Percentiles rank a stretch among this genome's conserved stretches.
phyloP scores from a whole-genome alignment of 2,797 vertebrate genomes.

The Semotilus atromaculatus region DNA sequence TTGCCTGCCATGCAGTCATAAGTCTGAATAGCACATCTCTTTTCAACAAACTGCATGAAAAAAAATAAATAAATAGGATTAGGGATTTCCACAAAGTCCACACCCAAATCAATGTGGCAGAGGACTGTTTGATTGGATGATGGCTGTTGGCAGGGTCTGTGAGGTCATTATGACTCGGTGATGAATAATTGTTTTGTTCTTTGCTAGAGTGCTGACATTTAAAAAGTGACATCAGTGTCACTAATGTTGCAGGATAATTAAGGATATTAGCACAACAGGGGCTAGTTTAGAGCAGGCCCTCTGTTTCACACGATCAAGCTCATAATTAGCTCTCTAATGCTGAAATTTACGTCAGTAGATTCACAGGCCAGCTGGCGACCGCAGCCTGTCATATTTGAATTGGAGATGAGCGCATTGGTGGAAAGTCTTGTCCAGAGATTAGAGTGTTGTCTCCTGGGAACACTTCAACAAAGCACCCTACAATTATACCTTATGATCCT shows the following conservation, averaged over 20 bases:
- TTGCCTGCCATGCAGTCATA: not conserved
- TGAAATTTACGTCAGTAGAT: conserved; percentile 48
- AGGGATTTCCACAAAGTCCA: not conserved
- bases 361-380: conserved; percentile 53
- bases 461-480: not conserved
- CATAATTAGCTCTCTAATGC: conserved; percentile 39
- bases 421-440: not conserved
- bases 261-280: conserved; percentile 29
- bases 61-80: too few relatives aligned
- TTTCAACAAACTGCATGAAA: not conserved
- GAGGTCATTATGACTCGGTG: conserved; percentile 21
- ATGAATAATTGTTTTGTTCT: conserved; percentile 27
- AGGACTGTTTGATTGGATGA: conserved; percentile 16
- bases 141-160: conserved; percentile 14
- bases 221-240: conserved; percentile 44
- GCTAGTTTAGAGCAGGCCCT: conserved; percentile 29
- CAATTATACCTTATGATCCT: too few relatives aligned
- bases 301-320: conserved; percentile 47
- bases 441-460: not conserved
- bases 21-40: not conserved
- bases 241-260: conserved; percentile 41
- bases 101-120: not conserved
- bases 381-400: conserved; percentile 35
- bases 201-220: conserved; percentile 51
- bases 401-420: not conserved